A percentile compares a stretch with the other conserved stretches of the same genome.
phyloP scores from a whole-genome alignment of 2,888 invertebrate genomes.

The Cerceris ruficornis region DNA sequence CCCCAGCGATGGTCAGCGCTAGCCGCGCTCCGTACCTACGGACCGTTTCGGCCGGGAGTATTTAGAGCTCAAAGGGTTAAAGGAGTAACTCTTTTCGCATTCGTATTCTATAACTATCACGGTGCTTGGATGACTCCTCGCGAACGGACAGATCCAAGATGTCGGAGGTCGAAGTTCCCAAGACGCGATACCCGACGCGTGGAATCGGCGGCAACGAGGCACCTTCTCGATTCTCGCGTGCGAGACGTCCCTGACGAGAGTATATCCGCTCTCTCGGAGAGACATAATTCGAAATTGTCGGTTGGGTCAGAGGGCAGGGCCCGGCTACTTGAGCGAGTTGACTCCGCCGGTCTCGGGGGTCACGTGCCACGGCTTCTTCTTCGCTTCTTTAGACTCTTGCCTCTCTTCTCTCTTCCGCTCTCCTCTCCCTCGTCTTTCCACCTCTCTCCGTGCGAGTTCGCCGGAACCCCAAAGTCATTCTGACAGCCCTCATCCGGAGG shows the following conservation, averaged over 20 bases:
- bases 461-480: conserved; percentile 18
- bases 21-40: too few species aligned
- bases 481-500: conserved; percentile 22
- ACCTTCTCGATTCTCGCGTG: conserved; percentile 22
- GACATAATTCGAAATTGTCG: conserved; percentile 80
- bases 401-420: conserved; percentile 33
- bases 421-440: conserved; percentile 27
- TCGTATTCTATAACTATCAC: too few species aligned
- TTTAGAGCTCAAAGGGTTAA: too few species aligned
- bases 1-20: too few species aligned
- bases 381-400: conserved; percentile 52
- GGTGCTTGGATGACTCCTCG: too few species aligned
- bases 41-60: too few species aligned
- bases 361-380: conserved; percentile 78
- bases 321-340: conserved; percentile 81
- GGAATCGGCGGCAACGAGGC: conserved; percentile 7
- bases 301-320: conserved; percentile 80
- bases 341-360: conserved; percentile 78
- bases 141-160: too few species aligned
- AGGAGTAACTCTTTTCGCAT: too few species aligned
- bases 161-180: too few species aligned
- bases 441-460: conserved; percentile 23
- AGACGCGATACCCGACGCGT: too few species aligned
- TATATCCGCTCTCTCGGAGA: conserved; percentile 77
- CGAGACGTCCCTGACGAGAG: conserved; percentile 68